These are phyloP conservation scores for Trachymyrmex septentrionalis DNA, from an alignment of 1,140 invertebrate species.

Conservation along the genomic window DNA sequence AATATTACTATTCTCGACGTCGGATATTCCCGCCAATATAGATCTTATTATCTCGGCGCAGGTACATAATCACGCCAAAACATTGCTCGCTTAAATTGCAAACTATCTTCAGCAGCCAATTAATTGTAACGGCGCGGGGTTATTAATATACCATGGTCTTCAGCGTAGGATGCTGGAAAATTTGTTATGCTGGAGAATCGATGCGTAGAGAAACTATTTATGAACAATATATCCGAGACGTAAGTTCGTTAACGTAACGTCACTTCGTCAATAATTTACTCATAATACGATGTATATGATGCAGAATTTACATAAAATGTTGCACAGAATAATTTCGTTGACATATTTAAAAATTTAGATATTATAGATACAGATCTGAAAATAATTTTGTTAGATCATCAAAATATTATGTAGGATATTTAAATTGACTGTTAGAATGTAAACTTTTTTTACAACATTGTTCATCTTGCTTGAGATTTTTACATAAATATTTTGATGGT, in stretches of 20 bases:
- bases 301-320: background rate
- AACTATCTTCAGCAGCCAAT: constrained; percentile 44
- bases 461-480: no score
- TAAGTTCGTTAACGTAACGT: constrained; percentile 26
- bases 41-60: constrained; percentile 47
- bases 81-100: constrained; percentile 15
- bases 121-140: constrained; percentile 24
- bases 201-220: constrained; percentile 25
- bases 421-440: no score
- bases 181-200: constrained; percentile 32
- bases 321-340: no score
- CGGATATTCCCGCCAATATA: background rate
- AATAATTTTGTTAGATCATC: no score
- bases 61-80: constrained; percentile 45
- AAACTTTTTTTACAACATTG: no score
- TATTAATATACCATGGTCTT: constrained; percentile 36
- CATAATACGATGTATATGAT: background rate
- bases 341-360: no score
- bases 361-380: no score
- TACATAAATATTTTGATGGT: no score
- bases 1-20: background rate
- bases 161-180: constrained; percentile 28
- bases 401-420: no score
- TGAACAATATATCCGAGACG: background rate
- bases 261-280: background rate